Conservation (phyloP, 1,140 invertebrate genomes). For the Drosophila pandora region DNA sequence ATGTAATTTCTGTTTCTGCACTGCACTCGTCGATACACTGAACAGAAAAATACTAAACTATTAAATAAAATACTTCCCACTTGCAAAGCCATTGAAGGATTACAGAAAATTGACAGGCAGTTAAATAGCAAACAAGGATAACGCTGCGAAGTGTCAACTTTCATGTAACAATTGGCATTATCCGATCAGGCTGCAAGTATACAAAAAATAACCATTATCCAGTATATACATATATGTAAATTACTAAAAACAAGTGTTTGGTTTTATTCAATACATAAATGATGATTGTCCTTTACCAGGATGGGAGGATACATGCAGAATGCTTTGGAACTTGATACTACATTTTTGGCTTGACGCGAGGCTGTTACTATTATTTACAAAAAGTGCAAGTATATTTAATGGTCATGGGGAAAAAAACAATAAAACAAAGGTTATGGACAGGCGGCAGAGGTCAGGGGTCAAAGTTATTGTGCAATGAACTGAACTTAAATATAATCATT, state of each 20-base stretch:
- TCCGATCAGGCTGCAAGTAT: constrained; percentile 50
- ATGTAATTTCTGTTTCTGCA: constrained; percentile 50
- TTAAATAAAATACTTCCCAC: background rate
- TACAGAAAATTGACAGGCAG: constrained; percentile 68
- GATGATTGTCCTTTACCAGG: constrained; percentile 43
- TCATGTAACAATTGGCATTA: constrained; percentile 83
- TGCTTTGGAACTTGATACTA: constrained; percentile 14
- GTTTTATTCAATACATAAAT: constrained; percentile 49
- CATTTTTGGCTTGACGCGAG: background rate
- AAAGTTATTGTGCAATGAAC: constrained; percentile 41
- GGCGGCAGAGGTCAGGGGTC: constrained; percentile 36
- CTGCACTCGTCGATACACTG: constrained; percentile 29
- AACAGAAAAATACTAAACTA: constrained; percentile 1
- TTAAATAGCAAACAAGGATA: constrained; percentile 27
- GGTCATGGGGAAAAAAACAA: constrained; percentile 29
- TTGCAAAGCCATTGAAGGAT: constrained; percentile 14
- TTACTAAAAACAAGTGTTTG: constrained; percentile 46
- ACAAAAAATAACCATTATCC: constrained; percentile 10
- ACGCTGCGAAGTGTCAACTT: constrained; percentile 66
- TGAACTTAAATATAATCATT: constrained; percentile 53
- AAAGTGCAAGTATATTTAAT: constrained; percentile 44
- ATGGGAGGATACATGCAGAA: constrained; percentile 24
- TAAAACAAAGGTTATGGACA: constrained; percentile 33
- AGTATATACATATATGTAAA: constrained; percentile 13
- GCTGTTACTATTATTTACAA: constrained; percentile 20